Evolutionary conservation across 2,797 vertebrate species (phyloP), one percentile per base, ranked within the genome.

Genomic region (Rhinichthys osculus): DNA sequence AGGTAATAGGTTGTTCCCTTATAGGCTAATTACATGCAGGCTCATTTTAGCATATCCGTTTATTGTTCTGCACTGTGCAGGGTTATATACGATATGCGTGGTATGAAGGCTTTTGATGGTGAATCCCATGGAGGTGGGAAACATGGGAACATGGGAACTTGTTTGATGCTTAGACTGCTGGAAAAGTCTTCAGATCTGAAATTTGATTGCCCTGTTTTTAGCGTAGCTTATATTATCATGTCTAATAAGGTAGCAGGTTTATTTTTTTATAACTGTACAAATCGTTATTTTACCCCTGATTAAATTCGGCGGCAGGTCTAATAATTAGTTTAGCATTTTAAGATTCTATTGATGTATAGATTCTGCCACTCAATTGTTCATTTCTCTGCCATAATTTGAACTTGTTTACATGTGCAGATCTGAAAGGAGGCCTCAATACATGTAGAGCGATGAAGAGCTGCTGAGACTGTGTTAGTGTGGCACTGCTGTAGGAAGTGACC

Each of bases 371-470:
- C 0, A 42, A 27, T 27, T 27, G 7, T 70, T 23, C 0, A 21
- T 8, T 50, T 35, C 57, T 67, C 30, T 4, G 0, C 4, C 23
- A 54, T 69, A 0, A 1, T 67, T 69, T 38, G 0, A 2, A 67
- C 27, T 19, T 14, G 7, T 66, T 83, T 66, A 8, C 38, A 40
- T 27, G 16, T 19, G 23, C 40, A 38, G 57, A 19, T 30, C 47
- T 42, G 27, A 5, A 57, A 30, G 30, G 10, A 77, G 70, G 33
- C 78, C 54, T 21, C 79, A 35, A 16, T 76, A 33, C 30, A 67
- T 66, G n/a, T 2, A 78, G 79, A 38, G 72, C 44, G 67, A 66
- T 59, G 80, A 44, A 77, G 66, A 79, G 76, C 82, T 40, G 19
- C n/a, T n/a, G n/a, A n/a, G n/a, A n/a, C n/a, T n/a, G n/a, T n/a